phyloP scores from a whole-genome alignment of 2,113 vertebrate species.

The Candoia aspera region DNA sequence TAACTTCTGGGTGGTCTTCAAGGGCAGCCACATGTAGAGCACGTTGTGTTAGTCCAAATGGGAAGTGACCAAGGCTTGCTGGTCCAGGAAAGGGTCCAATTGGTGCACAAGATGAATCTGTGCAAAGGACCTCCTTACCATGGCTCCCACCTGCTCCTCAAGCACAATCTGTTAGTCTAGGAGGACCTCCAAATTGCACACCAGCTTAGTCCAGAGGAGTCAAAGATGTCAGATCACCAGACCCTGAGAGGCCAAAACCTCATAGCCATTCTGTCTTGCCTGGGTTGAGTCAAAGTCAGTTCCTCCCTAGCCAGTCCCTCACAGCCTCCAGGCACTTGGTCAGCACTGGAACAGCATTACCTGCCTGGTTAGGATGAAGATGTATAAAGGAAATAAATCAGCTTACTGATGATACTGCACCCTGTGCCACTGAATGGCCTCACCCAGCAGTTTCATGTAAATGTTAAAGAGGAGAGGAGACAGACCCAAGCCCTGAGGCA shows the following conservation, averaged over 20 bases:
- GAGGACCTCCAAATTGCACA: neutral
- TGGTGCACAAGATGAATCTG: neutral
- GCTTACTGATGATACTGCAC: neutral
- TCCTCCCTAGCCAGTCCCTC: neutral
- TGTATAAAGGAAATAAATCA: neutral
- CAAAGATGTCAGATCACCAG: neutral
- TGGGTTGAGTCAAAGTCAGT: neutral
- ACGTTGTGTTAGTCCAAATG: neutral
- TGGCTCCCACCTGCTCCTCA: neutral
- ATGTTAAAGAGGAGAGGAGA: neutral
- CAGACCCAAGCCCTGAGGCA: neutral
- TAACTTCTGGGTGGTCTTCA: neutral
- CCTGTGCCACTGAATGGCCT: neutral
- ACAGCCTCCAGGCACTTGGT: neutral
- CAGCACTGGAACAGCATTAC: neutral
- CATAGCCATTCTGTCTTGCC: neutral
- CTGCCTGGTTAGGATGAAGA: neutral
- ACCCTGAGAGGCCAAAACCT: neutral
- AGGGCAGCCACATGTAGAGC: neutral
- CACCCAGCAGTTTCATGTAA: neutral
- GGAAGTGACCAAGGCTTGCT: neutral
- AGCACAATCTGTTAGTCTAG: neutral
- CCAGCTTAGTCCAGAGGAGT: neutral
- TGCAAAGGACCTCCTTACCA: neutral
- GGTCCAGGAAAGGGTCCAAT: neutral